phyloP scores from a whole-genome alignment of 2,113 vertebrate species.

The Geococcyx californianus region DNA sequence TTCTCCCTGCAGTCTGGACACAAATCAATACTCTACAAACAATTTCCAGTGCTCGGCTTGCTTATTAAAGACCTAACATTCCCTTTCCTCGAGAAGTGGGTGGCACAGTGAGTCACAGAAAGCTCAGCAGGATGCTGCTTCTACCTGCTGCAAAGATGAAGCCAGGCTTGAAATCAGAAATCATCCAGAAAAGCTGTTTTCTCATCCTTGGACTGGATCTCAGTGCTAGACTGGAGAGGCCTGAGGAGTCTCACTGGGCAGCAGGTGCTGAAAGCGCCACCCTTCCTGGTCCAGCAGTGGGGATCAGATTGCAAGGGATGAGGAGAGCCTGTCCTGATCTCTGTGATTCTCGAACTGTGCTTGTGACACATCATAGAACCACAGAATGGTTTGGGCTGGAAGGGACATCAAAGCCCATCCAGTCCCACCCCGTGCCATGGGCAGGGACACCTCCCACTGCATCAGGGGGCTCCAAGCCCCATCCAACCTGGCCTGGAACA shows the following conservation, averaged over 20 bases:
- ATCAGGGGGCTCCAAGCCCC: no score
- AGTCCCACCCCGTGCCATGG: no score
- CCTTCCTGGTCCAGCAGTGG: not conserved
- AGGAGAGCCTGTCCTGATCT: not conserved
- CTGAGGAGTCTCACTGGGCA: not conserved
- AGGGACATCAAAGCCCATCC: no score
- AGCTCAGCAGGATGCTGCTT: constrained; percentile 32
- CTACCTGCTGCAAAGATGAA: constrained; percentile 5
- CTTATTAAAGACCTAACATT: constrained; percentile 42
- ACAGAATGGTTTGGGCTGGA: no score
- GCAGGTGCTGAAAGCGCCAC: not conserved
- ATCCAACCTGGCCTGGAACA: no score
- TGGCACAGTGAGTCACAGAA: constrained; percentile 48
- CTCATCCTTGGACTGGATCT: not conserved
- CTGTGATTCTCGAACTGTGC: not conserved
- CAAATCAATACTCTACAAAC: constrained; percentile 54
- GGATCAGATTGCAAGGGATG: not conserved
- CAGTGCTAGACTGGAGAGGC: not conserved
- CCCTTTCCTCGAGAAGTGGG: not conserved
- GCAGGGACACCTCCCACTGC: no score
- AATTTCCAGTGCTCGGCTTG: not conserved
- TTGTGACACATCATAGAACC: rapidly evolving
- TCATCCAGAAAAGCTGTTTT: not conserved
- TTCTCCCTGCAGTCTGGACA: constrained; percentile 30
- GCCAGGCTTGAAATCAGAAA: not conserved